A percentile compares a stretch with the other conserved stretches of the same genome.
phyloP scores from a whole-genome alignment of 92 coral and sea anemone species.

The Scolanthus callimorphus region DNA sequence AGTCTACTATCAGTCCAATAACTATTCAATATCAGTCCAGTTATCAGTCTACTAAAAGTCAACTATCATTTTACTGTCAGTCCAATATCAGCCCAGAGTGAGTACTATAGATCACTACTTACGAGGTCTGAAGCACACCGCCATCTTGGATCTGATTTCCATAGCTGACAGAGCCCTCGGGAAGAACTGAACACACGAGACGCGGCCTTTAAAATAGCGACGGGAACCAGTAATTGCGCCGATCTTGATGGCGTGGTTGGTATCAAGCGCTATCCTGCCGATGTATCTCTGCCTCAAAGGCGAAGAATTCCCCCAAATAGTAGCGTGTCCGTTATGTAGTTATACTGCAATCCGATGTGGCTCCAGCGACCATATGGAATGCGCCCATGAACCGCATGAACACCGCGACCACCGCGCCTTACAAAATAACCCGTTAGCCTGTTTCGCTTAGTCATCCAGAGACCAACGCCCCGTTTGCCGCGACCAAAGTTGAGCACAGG shows the following conservation, averaged over 20 bases:
- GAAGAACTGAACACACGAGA: slow-evolving; percentile 31
- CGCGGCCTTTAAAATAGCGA: slow-evolving; percentile 35
- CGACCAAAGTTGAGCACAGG: slow-evolving; percentile 65
- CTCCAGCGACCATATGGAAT: slow-evolving; percentile 17
- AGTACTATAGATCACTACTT: too few relatives aligned
- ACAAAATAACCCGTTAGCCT: slow-evolving; percentile 52
- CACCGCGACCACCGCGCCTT: slow-evolving; percentile 10
- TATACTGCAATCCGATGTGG: slow-evolving; percentile 25
- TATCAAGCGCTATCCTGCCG: slow-evolving; percentile 10
- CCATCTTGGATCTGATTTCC: slow-evolving; percentile 19
- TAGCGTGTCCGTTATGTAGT: slow-evolving; percentile 15
- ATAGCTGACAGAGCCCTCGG: slow-evolving; percentile 9
- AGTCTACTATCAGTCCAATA: too few relatives aligned
- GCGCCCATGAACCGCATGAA: slow-evolving; percentile 4
- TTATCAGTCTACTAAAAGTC: too few relatives aligned
- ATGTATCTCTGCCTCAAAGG: slow-evolving; percentile 3
- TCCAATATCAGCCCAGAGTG: too few relatives aligned
- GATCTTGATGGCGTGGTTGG: slow-evolving; percentile 21
- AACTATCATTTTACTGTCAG: too few relatives aligned
- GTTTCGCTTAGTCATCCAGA: slow-evolving; percentile 58
- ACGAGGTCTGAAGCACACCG: slow-evolving; percentile 19
- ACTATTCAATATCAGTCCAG: too few relatives aligned
- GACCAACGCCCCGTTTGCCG: slow-evolving; percentile 8
- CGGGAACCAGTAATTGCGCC: slow-evolving; percentile 29
- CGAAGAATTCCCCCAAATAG: slow-evolving; percentile 8